A percentile compares a stretch with the other conserved stretches of the same genome.
Evolutionary conservation across 1,140 invertebrate genomes (phyloP).

Genomic region (Tachypleus tridentatus): DNA sequence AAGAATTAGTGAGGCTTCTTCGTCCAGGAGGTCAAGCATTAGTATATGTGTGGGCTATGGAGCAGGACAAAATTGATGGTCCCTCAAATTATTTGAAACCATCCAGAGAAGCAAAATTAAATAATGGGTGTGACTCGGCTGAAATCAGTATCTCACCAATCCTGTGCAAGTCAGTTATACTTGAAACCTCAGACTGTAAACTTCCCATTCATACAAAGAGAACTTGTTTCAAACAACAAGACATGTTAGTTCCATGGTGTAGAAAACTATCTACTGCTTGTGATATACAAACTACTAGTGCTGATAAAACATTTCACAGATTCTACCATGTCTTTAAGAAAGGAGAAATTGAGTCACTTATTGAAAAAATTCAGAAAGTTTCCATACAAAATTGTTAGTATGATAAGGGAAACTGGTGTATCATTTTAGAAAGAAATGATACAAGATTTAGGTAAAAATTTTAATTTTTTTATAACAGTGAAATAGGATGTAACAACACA

Average conservation of each 20-base stretch:
- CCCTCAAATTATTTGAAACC: slow-evolving; percentile 64
- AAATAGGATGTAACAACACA: no score
- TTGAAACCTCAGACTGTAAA: slow-evolving; percentile 3
- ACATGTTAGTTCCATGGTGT: slow-evolving; percentile 44
- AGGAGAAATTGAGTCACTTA: slow-evolving; percentile 62
- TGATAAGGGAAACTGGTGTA: slow-evolving; percentile 1
- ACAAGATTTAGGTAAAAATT: no score
- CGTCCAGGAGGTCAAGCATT: slow-evolving; percentile 54
- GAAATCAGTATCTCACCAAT: neutral
- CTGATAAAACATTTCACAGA: slow-evolving; percentile 51
- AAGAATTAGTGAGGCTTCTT: slow-evolving; percentile 61
- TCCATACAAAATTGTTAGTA: neutral
- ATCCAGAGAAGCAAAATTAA: slow-evolving; percentile 33
- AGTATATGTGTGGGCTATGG: slow-evolving; percentile 91
- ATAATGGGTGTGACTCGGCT: neutral
- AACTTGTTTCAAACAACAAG: slow-evolving; percentile 65
- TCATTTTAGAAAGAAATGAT: neutral
- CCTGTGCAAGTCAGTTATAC: neutral
- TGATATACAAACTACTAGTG: slow-evolving; percentile 30
- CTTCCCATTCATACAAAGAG: slow-evolving; percentile 77
- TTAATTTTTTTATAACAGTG: no score
- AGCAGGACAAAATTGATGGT: slow-evolving; percentile 56
- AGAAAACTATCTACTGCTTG: slow-evolving; percentile 5
- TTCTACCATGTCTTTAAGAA: slow-evolving; percentile 93
- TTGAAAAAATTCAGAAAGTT: slow-evolving; percentile 28